Percentiles rank a stretch among this genome's conserved stretches.
These are phyloP conservation scores for Eristalis arbustorum DNA, from an alignment of 2,888 invertebrate genomes.

Conservation along the genomic window DNA sequence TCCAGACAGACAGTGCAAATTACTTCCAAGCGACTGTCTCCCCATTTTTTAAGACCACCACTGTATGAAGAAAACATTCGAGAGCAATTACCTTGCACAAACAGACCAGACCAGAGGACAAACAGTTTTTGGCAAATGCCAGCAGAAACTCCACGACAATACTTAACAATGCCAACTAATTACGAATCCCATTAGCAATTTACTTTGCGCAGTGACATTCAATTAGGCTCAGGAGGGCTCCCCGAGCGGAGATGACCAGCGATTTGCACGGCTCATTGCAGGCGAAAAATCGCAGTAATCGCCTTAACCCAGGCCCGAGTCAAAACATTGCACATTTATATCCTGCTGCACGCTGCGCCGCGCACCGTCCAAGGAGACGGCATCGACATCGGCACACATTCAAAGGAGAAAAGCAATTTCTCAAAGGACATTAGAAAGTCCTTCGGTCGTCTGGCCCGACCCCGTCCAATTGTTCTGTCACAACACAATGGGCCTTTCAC, in stretches of 20 bases:
- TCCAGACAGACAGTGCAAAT: no score
- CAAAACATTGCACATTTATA: conserved; percentile 27
- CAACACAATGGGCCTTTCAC: conserved; percentile 27
- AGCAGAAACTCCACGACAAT: neutral
- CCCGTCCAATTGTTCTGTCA: conserved; percentile 50
- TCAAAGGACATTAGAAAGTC: conserved; percentile 49
- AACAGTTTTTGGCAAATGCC: neutral
- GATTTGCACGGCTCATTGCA: conserved; percentile 46
- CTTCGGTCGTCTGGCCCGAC: conserved; percentile 39
- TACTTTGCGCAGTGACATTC: conserved; percentile 32
- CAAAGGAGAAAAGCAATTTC: conserved; percentile 7
- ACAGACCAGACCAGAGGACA: neutral
- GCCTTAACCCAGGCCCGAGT: conserved; percentile 27
- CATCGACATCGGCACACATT: neutral
- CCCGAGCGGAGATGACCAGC: neutral
- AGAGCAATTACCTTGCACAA: no score
- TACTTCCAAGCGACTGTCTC: no score
- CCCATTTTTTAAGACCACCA: no score
- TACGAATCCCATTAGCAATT: conserved; percentile 31
- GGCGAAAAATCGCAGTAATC: conserved; percentile 41
- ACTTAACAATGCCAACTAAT: conserved; percentile 12
- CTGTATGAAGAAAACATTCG: no score
- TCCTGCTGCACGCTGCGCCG: neutral
- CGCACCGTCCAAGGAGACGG: neutral
- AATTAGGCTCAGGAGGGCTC: conserved; percentile 27